phyloP scores from a whole-genome alignment of 1,140 invertebrate species.

The Adelges cooleyi region DNA sequence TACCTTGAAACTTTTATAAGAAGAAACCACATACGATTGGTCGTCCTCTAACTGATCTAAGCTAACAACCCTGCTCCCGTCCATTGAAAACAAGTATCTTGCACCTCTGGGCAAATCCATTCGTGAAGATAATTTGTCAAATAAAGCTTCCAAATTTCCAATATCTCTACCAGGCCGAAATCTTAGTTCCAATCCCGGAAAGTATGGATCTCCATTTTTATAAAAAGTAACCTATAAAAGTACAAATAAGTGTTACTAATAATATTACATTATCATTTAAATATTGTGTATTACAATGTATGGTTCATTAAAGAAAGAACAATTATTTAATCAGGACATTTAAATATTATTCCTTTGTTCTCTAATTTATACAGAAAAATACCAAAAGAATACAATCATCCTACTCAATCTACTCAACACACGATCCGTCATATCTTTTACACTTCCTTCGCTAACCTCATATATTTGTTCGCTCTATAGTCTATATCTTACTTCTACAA shows the following conservation, averaged over 20 bases:
- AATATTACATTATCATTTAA: not conserved
- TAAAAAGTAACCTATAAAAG: slow-evolving; percentile 66
- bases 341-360: too few species aligned
- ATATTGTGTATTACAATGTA: not conserved
- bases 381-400: too few species aligned
- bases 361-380: too few species aligned
- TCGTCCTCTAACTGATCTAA: slow-evolving; percentile 81
- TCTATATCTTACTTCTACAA: too few species aligned
- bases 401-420: too few species aligned
- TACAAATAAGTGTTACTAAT: not conserved
- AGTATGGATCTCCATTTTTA: slow-evolving; percentile 85
- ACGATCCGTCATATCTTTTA: too few species aligned
- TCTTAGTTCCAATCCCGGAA: slow-evolving; percentile 74
- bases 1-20: slow-evolving; percentile 85
- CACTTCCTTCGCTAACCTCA: too few species aligned
- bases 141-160: slow-evolving; percentile 68
- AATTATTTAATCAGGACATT: not conserved
- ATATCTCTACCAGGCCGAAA: slow-evolving; percentile 80
- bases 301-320: not conserved
- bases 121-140: slow-evolving; percentile 69
- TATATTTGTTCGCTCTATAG: too few species aligned
- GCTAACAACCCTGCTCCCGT: slow-evolving; percentile 68
- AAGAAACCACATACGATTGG: slow-evolving; percentile 81
- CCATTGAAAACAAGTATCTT: slow-evolving; percentile 78
- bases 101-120: slow-evolving; percentile 73